Base-by-base conservation (phyloP, 2,888 invertebrate genomes). In the Ormyrus thymus region DNA sequence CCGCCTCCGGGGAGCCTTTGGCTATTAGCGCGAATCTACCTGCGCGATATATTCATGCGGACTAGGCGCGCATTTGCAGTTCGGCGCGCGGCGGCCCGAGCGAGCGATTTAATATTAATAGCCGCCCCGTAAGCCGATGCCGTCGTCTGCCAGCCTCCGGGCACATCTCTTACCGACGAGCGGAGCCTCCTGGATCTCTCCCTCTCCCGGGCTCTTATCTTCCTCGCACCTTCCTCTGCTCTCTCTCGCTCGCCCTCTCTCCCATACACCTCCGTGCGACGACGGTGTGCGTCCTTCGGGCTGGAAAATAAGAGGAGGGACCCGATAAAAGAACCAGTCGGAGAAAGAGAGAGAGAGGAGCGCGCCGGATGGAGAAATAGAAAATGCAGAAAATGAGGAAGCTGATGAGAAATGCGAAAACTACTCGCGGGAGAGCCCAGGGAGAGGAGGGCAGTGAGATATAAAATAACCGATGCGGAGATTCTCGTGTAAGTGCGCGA, bases 91-190 rank as follows among this genome's bases (percentile, higher is more conserved):
- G n/a, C 69, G 11, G 10, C 6, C 7, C 43, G 29, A 29, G n/a
- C 72, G 70, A 61, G 68, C 69, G 66, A 79, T 79, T 79, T 75
- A 75, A 79, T 79, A 79, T 79, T 79, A 79, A 79, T 79, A 75
- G 79, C 29, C 15, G 58, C 58, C 73, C 53, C 13, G 69, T n/a
- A 59, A 66, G 48, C 58, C 46, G 10, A 43, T 53, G 61, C 29
- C 61, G 43, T 61, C 70, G 64, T 13, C 55, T 48, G 48, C 51
- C 9, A 0, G 8, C 50, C 71, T 29, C 10, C 50, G 10, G 51
- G 61, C 71, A 11, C 58, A 15, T 6, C 50, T 11, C 29, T 4
- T 29, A 2, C 29, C 29, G 29, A 29, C 29, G 29, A 29, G 29
- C 29, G 29, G 4, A 29, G 29, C 29, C 29, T 29, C 1, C 13